These are phyloP conservation scores for Lamprotornis superbus DNA, from an alignment of 2,113 vertebrate genomes.

Conservation along the genomic window DNA sequence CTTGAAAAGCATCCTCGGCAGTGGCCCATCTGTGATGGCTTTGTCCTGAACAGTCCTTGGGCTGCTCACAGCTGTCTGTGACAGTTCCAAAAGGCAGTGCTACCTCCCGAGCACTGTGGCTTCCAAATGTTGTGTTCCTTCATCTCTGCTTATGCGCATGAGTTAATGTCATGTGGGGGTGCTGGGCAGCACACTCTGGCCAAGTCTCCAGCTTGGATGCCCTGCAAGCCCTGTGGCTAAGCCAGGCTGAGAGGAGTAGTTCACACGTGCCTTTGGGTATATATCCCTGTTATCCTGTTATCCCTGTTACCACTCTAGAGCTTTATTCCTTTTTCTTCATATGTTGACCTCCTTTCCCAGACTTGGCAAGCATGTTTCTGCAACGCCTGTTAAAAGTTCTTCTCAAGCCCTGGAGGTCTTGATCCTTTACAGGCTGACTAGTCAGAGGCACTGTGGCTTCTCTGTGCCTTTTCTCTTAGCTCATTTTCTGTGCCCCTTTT, in stretches of 20 bases:
- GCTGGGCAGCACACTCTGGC: neutral
- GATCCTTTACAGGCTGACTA: neutral
- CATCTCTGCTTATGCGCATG: neutral
- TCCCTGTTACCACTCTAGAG: neutral
- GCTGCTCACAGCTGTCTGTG: neutral
- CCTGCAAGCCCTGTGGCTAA: neutral
- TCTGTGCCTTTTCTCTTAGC: neutral
- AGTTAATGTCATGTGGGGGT: neutral
- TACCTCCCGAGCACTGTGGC: neutral
- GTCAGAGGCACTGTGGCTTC: neutral
- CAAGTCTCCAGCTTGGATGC: fast-evolving
- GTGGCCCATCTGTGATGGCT: neutral
- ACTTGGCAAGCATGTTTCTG: neutral
- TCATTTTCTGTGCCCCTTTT: neutral
- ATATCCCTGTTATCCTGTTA: neutral
- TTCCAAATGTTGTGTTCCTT: neutral
- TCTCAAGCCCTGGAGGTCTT: neutral
- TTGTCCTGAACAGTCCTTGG: neutral
- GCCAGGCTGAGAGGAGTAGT: neutral
- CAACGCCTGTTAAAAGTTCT: neutral
- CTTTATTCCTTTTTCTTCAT: neutral
- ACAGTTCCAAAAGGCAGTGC: neutral
- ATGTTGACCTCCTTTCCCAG: neutral
- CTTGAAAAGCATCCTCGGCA: neutral
- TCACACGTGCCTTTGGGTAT: neutral